These are phyloP conservation scores for Chrysodeixis includens DNA, from an alignment of 2,888 invertebrate genomes.

Conservation along the genomic window DNA sequence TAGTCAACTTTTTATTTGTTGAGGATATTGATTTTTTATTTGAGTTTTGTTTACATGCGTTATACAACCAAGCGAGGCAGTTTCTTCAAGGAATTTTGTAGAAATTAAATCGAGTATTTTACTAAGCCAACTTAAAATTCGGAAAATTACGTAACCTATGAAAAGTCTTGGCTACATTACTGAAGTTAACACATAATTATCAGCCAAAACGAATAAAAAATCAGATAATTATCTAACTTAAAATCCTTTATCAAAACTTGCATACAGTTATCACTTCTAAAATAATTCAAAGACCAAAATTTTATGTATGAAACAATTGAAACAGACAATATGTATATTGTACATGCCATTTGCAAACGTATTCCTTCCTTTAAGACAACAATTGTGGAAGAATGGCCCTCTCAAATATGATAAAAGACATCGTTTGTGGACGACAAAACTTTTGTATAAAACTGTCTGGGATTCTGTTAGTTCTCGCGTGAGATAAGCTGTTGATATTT, in stretches of 20 bases:
- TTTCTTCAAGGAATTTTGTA: too few species aligned
- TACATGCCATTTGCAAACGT: slow-evolving; percentile 3
- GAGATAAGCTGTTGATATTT: neutral
- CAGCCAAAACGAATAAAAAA: too few species aligned
- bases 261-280: neutral
- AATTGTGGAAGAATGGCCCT: slow-evolving; percentile 1
- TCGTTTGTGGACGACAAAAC: slow-evolving; percentile 2
- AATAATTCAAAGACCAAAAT: neutral
- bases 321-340: slow-evolving; percentile 1
- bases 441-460: neutral
- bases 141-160: too few species aligned
- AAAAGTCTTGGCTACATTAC: too few species aligned
- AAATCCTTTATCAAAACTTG: neutral
- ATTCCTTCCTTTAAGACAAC: neutral
- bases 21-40: too few species aligned
- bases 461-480: neutral
- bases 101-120: too few species aligned
- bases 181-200: too few species aligned
- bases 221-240: too few species aligned
- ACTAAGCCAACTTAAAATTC: too few species aligned
- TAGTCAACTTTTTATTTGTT: neutral
- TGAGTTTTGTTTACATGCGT: too few species aligned
- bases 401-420: slow-evolving; percentile 10
- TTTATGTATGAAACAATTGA: neutral
- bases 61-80: too few species aligned